phyloP scores from a whole-genome alignment of 1,140 invertebrate genomes.

The Schlechtendalia chinensis region DNA sequence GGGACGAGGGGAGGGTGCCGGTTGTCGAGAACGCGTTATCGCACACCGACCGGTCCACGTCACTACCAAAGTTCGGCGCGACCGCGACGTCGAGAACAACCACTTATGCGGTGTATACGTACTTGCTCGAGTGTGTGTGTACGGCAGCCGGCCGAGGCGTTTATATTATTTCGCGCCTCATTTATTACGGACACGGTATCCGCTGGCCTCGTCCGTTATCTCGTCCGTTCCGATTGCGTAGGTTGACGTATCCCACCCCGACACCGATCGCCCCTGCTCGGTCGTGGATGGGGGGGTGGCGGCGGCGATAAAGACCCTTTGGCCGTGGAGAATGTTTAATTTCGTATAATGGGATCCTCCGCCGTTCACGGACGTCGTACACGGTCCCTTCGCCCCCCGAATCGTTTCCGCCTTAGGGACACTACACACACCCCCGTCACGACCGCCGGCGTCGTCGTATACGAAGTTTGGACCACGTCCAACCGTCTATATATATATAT shows the following conservation, averaged over 20 bases:
- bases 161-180: conserved; percentile 48
- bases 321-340: conserved; percentile 48
- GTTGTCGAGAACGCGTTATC: conserved; percentile 29
- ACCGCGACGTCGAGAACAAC: not conserved
- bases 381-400: not conserved
- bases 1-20: too few species aligned
- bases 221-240: conserved; percentile 45
- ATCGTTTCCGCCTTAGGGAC: conserved; percentile 42
- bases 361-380: not conserved
- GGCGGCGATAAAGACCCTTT: conserved; percentile 41
- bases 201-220: conserved; percentile 47
- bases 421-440: not conserved
- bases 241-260: conserved; percentile 41
- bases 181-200: conserved; percentile 48
- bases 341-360: conserved; percentile 41
- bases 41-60: conserved; percentile 12
- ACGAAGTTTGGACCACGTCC: conserved; percentile 24
- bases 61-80: not conserved
- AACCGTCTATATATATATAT: not conserved
- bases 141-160: not conserved
- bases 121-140: not conserved
- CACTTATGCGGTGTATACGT: not conserved
- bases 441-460: not conserved
- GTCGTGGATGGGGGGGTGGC: not conserved
- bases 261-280: not conserved